A percentile compares a stretch with the other conserved stretches of the same genome.
Evolutionary conservation across 37 sponge, comb jelly and placozoan species (phyloP).

Genomic region (Diacarnus erythraeanus): DNA sequence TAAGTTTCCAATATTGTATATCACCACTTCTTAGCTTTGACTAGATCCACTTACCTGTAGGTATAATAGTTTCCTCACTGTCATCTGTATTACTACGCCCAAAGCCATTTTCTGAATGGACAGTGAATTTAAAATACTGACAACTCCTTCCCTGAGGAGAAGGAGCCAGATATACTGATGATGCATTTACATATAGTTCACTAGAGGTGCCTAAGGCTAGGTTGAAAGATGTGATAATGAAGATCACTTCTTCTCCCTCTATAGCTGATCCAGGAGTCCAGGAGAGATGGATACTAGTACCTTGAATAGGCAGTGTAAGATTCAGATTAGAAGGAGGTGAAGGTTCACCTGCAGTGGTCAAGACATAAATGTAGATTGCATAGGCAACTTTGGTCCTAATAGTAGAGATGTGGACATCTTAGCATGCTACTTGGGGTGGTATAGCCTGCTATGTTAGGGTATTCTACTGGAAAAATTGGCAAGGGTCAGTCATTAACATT

Average conservation of each 20-base stretch:
- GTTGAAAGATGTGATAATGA: not conserved
- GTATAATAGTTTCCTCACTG: not conserved
- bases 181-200: not conserved
- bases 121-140: not conserved
- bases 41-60: not conserved
- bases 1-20: not conserved
- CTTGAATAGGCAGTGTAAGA: not conserved
- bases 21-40: too few species aligned
- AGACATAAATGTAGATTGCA: too few species aligned
- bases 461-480: too few species aligned
- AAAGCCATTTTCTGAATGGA: not conserved
- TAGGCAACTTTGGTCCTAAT: too few species aligned
- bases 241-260: not conserved
- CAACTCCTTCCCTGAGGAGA: not conserved
- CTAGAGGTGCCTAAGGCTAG: not conserved
- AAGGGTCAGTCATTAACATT: too few species aligned
- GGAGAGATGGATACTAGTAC: not conserved
- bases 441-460: too few species aligned
- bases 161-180: not conserved
- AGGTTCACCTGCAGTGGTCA: conserved; percentile 6
- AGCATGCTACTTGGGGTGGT: too few species aligned
- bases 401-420: too few species aligned
- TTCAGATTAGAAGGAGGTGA: not conserved
- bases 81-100: not conserved
- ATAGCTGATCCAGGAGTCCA: not conserved